Base-by-base conservation (phyloP, 2,113 vertebrate species). In the Rhipidura dahli region DNA sequence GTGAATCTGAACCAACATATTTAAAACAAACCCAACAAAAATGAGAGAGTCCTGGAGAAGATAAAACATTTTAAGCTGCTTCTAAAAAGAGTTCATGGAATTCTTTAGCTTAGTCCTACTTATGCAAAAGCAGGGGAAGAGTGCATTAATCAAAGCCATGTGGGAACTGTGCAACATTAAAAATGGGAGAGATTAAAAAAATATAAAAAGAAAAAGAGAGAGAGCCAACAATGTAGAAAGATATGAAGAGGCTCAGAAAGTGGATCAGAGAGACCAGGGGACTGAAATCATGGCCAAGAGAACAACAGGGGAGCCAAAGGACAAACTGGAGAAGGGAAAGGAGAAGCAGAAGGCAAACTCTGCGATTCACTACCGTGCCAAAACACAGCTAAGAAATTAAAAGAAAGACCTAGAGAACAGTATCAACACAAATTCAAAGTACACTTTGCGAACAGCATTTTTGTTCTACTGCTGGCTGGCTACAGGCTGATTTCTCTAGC, bases 251-350 rank as follows among this genome's bases (percentile, higher is more conserved):
- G 80, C 79, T 95, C 72, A 92, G 68, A 90, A 89, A 87, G 47
- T 68, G 64, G 80, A 96, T 96, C 68, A 96, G 56, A 33, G 85
- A 63, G 65, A 93, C 40, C 8, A 23, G 44, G 37, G 31, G 37
- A 35, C 60, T 90, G 51, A 94, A 96, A 83, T 64, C 39, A 31
- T 44, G 50, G 83, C 92, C 79, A 95, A 87, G 40, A 93, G 71
- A 94, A 83, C 75, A 90, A 78, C 51, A 90, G 87, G 68, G 88
- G 79, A 96, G 79, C 68, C 79, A 96, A 94, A 96, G 87, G 82
- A 54, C 93, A 96, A 51, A 45, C 12, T 51, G 65, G 39, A 84
- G 61, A 78, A 61, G 7, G 20, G 28, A 83, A 93, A 79, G 28
- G 10, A 75, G 33, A 71, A 92, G 33, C 40, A 77, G 66, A 83